Conservation (phyloP, 2,888 invertebrate species). For the Schrankia costaestrigalis region DNA sequence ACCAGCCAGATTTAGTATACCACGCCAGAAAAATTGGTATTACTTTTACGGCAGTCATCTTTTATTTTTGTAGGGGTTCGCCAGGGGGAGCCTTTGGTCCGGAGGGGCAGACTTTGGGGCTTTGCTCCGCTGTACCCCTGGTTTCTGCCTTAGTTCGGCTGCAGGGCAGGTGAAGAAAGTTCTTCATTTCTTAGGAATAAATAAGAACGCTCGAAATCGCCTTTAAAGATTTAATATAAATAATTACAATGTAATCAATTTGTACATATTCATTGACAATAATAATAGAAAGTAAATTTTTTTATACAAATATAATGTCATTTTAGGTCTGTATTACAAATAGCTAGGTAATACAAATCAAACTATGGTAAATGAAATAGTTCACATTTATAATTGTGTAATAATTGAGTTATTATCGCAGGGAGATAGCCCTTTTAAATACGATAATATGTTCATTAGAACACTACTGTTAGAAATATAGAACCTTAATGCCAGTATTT, state of each 20-base stretch:
- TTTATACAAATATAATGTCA: slow-evolving; percentile 78
- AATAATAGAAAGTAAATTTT: slow-evolving; percentile 73
- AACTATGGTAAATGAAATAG: slow-evolving; percentile 57
- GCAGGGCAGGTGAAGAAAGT: no score
- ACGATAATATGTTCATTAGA: no score
- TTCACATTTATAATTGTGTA: slow-evolving; percentile 35
- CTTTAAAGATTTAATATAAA: slow-evolving; percentile 76
- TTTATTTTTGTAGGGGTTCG: no score
- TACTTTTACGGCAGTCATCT: no score
- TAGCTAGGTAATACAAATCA: slow-evolving; percentile 52
- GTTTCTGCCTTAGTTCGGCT: no score
- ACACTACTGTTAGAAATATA: slow-evolving; percentile 43
- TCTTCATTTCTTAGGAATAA: no score
- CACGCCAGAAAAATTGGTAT: no score
- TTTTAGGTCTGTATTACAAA: slow-evolving; percentile 64
- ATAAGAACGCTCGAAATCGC: slow-evolving; percentile 37
- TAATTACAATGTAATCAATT: slow-evolving; percentile 73
- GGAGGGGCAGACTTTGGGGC: no score
- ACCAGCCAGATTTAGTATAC: no score
- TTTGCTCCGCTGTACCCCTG: no score
- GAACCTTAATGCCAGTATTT: slow-evolving; percentile 69
- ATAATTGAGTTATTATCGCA: no score
- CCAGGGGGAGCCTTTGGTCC: no score
- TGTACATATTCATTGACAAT: slow-evolving; percentile 76
- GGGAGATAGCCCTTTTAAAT: slow-evolving; percentile 24